Conservation (phyloP, 2,113 vertebrate genomes). For the Oxyura jamaicensis region DNA sequence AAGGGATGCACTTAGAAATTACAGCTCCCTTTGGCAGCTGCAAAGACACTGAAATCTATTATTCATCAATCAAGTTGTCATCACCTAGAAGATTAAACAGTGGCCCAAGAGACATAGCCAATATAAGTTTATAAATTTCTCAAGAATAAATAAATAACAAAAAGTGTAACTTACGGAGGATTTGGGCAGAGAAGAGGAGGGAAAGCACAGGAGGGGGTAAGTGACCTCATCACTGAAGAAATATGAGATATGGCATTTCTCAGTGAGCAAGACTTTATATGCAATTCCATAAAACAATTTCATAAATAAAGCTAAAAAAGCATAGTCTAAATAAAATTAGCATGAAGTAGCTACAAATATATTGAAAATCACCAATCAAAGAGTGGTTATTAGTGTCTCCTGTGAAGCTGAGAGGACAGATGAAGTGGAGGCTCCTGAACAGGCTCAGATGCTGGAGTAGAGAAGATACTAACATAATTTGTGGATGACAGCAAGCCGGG, state of each 20-base stretch:
- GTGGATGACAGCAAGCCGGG: not conserved
- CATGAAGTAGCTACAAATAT: fast-evolving
- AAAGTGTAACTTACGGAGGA: not conserved
- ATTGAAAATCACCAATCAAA: not conserved
- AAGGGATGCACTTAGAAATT: not conserved
- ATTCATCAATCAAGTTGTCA: slow-evolving; percentile 51
- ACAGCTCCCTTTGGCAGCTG: not conserved
- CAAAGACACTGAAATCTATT: not conserved
- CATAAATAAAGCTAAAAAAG: not conserved
- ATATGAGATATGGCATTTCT: fast-evolving
- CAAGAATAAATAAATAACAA: not conserved
- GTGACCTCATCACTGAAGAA: fast-evolving
- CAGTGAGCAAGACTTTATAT: fast-evolving
- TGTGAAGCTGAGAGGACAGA: fast-evolving
- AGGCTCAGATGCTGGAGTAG: not conserved
- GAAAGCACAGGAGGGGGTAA: not conserved
- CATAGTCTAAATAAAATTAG: fast-evolving
- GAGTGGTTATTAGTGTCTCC: fast-evolving
- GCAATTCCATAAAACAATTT: not conserved
- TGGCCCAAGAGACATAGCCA: slow-evolving; percentile 7
- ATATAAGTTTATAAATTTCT: not conserved
- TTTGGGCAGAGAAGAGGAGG: not conserved
- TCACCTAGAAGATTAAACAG: not conserved
- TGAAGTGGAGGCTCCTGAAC: not conserved
- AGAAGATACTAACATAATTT: fast-evolving